Percentiles rank a stretch among this genome's conserved stretches.
Evolutionary conservation across 2,113 vertebrate species (phyloP).

Genomic region (Verasper variegatus): DNA sequence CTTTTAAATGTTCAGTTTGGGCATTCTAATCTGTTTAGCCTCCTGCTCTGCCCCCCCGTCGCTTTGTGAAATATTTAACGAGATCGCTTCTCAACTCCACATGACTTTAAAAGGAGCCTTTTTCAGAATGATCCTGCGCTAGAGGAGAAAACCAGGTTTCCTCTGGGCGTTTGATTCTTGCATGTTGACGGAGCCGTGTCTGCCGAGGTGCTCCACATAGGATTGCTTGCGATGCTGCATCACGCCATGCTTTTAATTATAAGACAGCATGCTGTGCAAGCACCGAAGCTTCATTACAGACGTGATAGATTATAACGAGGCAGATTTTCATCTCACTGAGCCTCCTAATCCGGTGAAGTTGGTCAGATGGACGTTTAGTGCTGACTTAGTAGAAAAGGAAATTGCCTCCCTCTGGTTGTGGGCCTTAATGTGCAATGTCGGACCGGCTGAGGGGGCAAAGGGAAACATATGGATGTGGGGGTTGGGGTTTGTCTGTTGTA

Average conservation of each 20-base stretch:
- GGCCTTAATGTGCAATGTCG: background rate
- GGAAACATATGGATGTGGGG: background rate
- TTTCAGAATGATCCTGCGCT: too few relatives aligned
- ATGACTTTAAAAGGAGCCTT: conserved; percentile 34
- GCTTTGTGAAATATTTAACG: conserved; percentile 41
- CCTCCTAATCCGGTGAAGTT: background rate
- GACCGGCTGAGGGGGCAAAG: background rate
- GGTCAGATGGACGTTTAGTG: conserved; percentile 7
- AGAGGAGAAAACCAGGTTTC: conserved; percentile 7
- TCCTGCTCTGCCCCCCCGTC: conserved; percentile 29
- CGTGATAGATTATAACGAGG: background rate
- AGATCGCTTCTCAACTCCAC: conserved; percentile 27
- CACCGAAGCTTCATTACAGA: conserved; percentile 4
- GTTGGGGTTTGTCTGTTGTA: too few relatives aligned
- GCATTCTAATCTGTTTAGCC: conserved; percentile 40
- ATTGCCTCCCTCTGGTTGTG: background rate
- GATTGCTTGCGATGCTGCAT: background rate
- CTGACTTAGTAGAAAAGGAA: background rate
- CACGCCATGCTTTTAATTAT: background rate
- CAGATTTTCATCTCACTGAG: background rate
- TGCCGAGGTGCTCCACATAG: background rate
- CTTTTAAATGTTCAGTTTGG: conserved; percentile 54
- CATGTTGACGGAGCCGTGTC: conserved; percentile 7
- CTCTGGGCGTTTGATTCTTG: conserved; percentile 11
- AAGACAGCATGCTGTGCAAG: background rate